Base-by-base conservation (phyloP, 1,140 invertebrate species). In the Drosophila mayri region DNA sequence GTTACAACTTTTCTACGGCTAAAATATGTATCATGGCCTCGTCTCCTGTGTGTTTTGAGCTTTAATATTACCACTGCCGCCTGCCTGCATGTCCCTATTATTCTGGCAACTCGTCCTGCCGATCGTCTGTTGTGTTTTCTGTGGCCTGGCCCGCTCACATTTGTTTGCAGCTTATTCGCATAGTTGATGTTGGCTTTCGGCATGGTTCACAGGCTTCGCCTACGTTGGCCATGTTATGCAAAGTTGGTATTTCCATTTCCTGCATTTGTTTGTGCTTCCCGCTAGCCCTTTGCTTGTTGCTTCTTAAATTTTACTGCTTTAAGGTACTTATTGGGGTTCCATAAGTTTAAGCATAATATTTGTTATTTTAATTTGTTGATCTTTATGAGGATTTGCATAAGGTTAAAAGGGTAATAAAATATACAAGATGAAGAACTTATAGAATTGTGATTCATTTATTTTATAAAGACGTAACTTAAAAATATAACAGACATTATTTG, bases 21-120 rank as follows among this genome's bases (percentile, higher is more conserved):
- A 75, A 90, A 85, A 85, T 88, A 81, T 55, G 52, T 55, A 55
- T 90, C 74, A 85, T 67, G 65, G 47, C 35, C 35, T 35, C 25
- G 20, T 30, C 52, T 77, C 49, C 62, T 60, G 66, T 68, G 72
- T 79, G 74, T 79, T 68, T 35, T 32, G 32, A 28, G 46, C 76
- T 76, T 62, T 41, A 52, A 73, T 66, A 79, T 71, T 64, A 12
- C 32, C 12, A 22, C 40, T 44, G 16, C 12, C 67, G 80, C 4
- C 40, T 58, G 22, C 14, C 47, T 58, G 44, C 35, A 46, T 52
- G 49, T 57, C 62, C 49, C 22, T 35, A 40, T 75, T 64, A 30
- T 30, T 25, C 41, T 37, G 44, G 50, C 9, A 16, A 46, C 37
- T 54, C 5, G 20, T 44, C 57, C 49, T 30, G 20, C 70, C 41